These are phyloP conservation scores for Crocallis elinguaria DNA, from an alignment of 2,888 invertebrate genomes.

Conservation along the genomic window DNA sequence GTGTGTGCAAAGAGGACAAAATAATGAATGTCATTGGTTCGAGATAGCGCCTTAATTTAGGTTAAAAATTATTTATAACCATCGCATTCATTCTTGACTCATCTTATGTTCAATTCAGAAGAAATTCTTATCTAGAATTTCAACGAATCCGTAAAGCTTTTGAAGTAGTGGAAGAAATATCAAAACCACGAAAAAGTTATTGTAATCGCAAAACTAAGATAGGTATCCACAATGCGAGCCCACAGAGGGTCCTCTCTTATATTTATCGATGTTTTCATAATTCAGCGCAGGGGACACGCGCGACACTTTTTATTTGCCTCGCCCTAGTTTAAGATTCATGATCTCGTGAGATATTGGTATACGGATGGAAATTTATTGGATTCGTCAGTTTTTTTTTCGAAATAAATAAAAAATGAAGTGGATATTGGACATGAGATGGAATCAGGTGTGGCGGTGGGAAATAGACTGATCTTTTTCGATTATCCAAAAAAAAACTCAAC, in stretches of 20 bases:
- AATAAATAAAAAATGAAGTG: conserved; percentile 43
- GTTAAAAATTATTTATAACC: too few species aligned
- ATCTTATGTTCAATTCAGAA: too few species aligned
- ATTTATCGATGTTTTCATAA: conserved; percentile 81
- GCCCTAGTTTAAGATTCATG: conserved; percentile 78
- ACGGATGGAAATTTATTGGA: conserved; percentile 43
- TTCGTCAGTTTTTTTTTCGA: conserved; percentile 43
- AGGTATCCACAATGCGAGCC: conserved; percentile 13
- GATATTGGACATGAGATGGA: conserved; percentile 31
- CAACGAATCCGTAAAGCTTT: too few species aligned
- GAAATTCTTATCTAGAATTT: too few species aligned
- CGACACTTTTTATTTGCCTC: conserved; percentile 73
- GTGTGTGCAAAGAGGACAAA: too few species aligned
- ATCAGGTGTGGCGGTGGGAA: conserved; percentile 27
- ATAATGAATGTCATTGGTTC: too few species aligned
- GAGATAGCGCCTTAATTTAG: too few species aligned
- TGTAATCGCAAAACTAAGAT: conserved; percentile 13
- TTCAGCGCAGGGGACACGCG: conserved; percentile 64
- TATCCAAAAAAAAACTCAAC: not conserved
- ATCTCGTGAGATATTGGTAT: conserved; percentile 70
- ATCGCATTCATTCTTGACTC: too few species aligned
- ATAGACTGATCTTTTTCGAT: conserved; percentile 13
- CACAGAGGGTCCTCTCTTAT: conserved; percentile 50
- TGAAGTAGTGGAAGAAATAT: too few species aligned
- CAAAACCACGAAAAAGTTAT: too few species aligned